Evolutionary conservation across 2,113 vertebrate genomes (phyloP).

Genomic region (Larimichthys crocea): DNA sequence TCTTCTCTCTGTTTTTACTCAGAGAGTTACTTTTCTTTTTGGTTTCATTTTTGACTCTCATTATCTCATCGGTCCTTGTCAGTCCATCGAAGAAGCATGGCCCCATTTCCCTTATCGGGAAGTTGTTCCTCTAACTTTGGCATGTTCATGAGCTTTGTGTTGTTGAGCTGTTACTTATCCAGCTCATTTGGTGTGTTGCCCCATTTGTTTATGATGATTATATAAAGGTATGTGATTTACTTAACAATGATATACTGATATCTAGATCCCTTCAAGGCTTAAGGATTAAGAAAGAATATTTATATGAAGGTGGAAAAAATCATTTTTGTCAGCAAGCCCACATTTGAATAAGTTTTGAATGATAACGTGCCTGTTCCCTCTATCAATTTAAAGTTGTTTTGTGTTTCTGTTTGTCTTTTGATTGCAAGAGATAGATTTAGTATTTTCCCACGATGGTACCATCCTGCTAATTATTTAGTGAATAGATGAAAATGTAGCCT

Average conservation of each 20-base stretch:
- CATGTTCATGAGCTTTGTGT: too few relatives aligned
- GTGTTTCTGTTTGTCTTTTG: background rate
- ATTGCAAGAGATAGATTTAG: background rate
- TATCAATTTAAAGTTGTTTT: background rate
- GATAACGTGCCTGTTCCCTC: background rate
- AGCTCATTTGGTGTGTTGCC: background rate
- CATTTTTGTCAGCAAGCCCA: background rate
- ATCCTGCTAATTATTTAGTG: conserved; percentile 15
- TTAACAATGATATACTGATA: conserved; percentile 4
- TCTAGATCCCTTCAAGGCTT: background rate
- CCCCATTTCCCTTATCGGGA: too few relatives aligned
- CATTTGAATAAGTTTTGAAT: background rate
- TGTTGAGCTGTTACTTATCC: too few relatives aligned
- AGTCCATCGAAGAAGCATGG: too few relatives aligned
- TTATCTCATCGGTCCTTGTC: too few relatives aligned
- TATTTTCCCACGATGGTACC: background rate
- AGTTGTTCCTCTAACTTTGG: too few relatives aligned
- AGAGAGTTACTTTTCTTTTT: too few relatives aligned
- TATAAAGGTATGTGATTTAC: background rate
- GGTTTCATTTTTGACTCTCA: too few relatives aligned
- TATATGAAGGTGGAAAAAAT: background rate
- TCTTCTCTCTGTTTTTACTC: too few relatives aligned
- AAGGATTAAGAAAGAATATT: background rate
- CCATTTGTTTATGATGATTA: background rate
- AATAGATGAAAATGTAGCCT: conserved; percentile 34